These are phyloP conservation scores for Tauraco hartlaubi DNA, from an alignment of 2,797 vertebrate species.

Conservation along the genomic window DNA sequence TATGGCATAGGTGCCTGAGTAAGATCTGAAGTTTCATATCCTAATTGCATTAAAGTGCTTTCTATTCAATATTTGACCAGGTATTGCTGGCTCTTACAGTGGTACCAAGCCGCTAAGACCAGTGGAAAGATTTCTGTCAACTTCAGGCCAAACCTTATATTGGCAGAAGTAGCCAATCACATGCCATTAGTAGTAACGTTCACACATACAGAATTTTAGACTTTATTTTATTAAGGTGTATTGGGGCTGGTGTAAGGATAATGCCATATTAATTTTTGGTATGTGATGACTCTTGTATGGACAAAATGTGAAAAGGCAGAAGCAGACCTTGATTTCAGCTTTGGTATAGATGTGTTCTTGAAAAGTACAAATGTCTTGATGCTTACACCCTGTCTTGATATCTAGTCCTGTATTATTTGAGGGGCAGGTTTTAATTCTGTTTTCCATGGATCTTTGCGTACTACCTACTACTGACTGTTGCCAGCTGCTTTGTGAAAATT, in stretches of 20 bases:
- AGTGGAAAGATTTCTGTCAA: background rate
- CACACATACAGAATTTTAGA: background rate
- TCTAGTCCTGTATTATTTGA: background rate
- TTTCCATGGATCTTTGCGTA: background rate
- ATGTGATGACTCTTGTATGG: fast-evolving
- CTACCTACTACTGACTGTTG: background rate
- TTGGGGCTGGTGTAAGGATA: background rate
- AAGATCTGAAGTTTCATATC: background rate
- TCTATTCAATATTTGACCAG: background rate
- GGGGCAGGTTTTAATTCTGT: background rate
- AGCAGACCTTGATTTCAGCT: background rate
- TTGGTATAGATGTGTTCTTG: background rate
- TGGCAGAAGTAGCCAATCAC: background rate
- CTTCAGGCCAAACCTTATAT: background rate
- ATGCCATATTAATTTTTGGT: background rate
- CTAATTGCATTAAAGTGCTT: background rate
- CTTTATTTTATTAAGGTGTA: background rate
- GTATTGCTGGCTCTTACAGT: background rate
- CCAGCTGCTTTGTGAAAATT: background rate
- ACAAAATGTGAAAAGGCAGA: background rate
- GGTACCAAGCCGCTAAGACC: background rate
- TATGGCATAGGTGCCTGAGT: background rate
- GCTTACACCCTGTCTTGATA: background rate
- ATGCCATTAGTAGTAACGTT: background rate
- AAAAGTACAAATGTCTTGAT: background rate